Conservation (phyloP, 2,888 invertebrate genomes). For the Drepana falcataria region DNA sequence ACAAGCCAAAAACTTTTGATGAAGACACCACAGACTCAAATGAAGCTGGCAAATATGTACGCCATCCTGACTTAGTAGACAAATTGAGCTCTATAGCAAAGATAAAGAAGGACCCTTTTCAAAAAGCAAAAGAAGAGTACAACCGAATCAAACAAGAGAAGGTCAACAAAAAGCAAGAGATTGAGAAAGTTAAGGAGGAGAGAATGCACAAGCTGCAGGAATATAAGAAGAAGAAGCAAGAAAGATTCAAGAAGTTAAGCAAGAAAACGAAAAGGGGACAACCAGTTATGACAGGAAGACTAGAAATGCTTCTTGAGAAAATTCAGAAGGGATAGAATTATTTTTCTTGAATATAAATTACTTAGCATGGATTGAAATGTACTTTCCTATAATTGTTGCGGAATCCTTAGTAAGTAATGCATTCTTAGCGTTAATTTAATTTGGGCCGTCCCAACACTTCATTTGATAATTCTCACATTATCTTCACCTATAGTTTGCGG, state of each 20-base stretch:
- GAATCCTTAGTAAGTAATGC: no score
- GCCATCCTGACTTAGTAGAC: constrained; percentile 61
- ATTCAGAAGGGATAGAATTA: constrained; percentile 74
- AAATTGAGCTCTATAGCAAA: constrained; percentile 29
- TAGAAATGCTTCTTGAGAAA: constrained; percentile 87
- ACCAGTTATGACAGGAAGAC: constrained; percentile 89
- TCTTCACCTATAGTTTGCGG: no score
- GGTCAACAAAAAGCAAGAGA: constrained; percentile 65
- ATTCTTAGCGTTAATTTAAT: no score
- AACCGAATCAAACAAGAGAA: constrained; percentile 78
- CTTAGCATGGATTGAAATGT: no score
- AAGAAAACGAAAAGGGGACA: constrained; percentile 90
- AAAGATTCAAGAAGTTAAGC: constrained; percentile 84
- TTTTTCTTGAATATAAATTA: background rate
- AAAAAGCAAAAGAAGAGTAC: constrained; percentile 76
- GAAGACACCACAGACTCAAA: constrained; percentile 51
- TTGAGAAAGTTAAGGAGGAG: constrained; percentile 73
- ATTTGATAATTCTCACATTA: no score
- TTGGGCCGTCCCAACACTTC: no score
- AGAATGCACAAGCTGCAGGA: constrained; percentile 80
- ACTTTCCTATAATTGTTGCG: no score
- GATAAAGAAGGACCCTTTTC: constrained; percentile 57
- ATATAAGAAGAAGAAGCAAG: constrained; percentile 84
- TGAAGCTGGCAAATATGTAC: constrained; percentile 53
- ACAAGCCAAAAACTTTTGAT: constrained; percentile 74